Conservation (phyloP, 2,113 vertebrate species). For the Carollia perspicillata region DNA sequence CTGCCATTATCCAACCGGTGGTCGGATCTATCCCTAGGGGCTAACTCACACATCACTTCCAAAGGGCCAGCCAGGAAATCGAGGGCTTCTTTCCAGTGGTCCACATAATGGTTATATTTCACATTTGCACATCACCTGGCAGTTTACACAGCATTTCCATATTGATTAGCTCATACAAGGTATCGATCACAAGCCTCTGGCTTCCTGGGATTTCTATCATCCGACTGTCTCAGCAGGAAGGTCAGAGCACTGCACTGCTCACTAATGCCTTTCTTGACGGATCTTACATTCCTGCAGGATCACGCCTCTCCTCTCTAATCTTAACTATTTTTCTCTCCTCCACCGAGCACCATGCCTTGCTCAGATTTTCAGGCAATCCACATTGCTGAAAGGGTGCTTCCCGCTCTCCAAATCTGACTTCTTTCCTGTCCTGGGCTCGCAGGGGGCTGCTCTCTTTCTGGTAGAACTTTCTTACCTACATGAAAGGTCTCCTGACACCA, state of each 20-base stretch:
- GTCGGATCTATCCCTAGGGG: background rate
- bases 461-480: background rate
- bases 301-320: background rate
- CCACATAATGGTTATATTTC: background rate
- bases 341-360: fast-evolving
- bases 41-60: background rate
- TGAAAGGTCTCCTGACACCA: background rate
- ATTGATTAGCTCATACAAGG: conserved; percentile 21
- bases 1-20: background rate
- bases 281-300: background rate
- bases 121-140: background rate
- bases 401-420: background rate
- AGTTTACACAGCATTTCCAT: conserved; percentile 22
- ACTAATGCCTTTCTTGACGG: background rate
- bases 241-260: background rate
- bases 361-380: background rate
- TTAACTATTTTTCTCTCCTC: background rate
- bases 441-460: too few species aligned
- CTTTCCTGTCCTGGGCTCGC: background rate
- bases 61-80: background rate
- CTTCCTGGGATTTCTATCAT: conserved; percentile 31
- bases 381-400: background rate
- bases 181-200: background rate
- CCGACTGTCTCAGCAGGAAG: background rate
- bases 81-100: background rate